Evolutionary conservation across 2,888 invertebrate genomes (phyloP).

Genomic region (Synanthedon myopaeformis): DNA sequence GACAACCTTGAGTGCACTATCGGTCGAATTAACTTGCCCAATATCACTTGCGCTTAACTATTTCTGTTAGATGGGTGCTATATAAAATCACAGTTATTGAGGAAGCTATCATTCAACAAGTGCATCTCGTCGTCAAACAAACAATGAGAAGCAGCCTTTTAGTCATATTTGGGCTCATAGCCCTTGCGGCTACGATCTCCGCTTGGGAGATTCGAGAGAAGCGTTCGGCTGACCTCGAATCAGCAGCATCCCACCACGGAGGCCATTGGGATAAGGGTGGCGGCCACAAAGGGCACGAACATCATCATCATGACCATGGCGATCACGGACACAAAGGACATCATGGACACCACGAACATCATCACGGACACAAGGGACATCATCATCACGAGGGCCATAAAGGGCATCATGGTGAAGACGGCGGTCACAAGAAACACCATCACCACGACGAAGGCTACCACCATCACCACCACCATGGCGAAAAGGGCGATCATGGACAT

Average conservation of each 20-base stretch:
- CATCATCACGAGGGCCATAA: constrained; percentile 75
- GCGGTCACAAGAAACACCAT: constrained; percentile 74
- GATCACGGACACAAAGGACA: constrained; percentile 77
- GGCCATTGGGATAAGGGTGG: constrained; percentile 63
- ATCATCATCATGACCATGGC: constrained; percentile 73
- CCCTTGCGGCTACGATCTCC: constrained; percentile 59
- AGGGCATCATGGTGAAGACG: constrained; percentile 72
- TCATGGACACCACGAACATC: constrained; percentile 74
- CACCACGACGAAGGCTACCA: constrained; percentile 76
- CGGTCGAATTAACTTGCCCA: constrained; percentile 34
- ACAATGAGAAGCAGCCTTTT: constrained; percentile 47
- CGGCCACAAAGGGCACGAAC: constrained; percentile 73
- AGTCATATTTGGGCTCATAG: constrained; percentile 49
- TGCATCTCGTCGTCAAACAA: constrained; percentile 25
- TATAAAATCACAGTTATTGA: constrained; percentile 48
- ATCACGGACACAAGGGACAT: constrained; percentile 77
- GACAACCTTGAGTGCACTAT: constrained; percentile 43
- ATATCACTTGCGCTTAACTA: constrained; percentile 1
- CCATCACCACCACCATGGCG: constrained; percentile 72
- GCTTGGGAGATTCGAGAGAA: constrained; percentile 61
- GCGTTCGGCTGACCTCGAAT: constrained; percentile 61
- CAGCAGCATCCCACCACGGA: constrained; percentile 53
- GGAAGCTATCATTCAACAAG: constrained; percentile 48
- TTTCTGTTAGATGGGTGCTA: constrained; percentile 22
- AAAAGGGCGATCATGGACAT: constrained; percentile 73